These are phyloP conservation scores for Tenodera sinensis DNA, from an alignment of 2,888 invertebrate genomes.

Conservation along the genomic window DNA sequence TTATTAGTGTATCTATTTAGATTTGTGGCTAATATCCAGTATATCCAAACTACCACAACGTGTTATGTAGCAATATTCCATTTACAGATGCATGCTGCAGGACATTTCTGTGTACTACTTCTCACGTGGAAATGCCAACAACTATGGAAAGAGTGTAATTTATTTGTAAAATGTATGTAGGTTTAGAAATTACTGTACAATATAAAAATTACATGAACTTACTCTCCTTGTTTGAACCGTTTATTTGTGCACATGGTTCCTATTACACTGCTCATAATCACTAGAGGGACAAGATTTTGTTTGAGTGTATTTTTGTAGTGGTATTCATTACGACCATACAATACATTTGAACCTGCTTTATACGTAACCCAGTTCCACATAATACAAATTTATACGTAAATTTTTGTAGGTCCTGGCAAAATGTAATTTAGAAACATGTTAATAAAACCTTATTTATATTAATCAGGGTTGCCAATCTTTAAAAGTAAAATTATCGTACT, in stretches of 20 bases:
- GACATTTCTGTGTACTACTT: conserved; percentile 23
- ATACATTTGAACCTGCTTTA: too few relatives aligned
- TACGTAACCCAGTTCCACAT: too few relatives aligned
- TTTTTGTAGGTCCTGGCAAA: too few relatives aligned
- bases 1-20: conserved; percentile 9
- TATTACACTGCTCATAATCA: too few relatives aligned
- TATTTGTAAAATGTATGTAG: conserved; percentile 30
- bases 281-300: too few relatives aligned
- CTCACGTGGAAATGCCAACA: background rate
- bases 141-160: conserved; percentile 19
- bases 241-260: background rate
- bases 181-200: conserved; percentile 23
- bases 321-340: too few relatives aligned
- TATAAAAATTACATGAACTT: conserved; percentile 14
- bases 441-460: too few relatives aligned
- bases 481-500: too few relatives aligned
- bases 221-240: background rate
- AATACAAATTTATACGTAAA: too few relatives aligned
- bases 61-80: conserved; percentile 12
- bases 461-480: too few relatives aligned
- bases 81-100: conserved; percentile 19
- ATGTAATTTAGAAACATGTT: too few relatives aligned
- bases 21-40: conserved; percentile 1
- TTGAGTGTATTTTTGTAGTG: too few relatives aligned
- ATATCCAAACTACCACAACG: background rate